Evolutionary conservation across 2,797 vertebrate species (phyloP), one percentile per base, ranked within the genome.

Genomic region (Acipenser ruthenus): DNA sequence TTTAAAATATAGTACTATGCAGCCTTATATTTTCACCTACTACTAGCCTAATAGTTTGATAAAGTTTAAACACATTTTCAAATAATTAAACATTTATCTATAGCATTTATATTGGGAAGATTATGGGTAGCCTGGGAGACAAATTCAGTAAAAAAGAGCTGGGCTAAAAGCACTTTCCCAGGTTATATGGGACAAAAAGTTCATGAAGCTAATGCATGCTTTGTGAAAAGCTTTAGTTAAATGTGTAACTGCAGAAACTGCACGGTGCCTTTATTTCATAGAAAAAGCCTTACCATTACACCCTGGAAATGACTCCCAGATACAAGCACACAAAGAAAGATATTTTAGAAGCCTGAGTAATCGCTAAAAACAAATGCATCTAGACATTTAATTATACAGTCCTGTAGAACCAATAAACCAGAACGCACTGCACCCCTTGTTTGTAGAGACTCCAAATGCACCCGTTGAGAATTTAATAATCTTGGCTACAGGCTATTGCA

Each of bases 321-420:
- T 67, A 52, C 62, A 70, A 74, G 75, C 72, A 77, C 74, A 78
- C 74, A 78, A 12, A 23, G 8, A 63, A 49, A 56, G 55, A 8
- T 63, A 23, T 55, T 52, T 37, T 47, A 10, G 50, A 50, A 50
- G 60, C 15, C 47, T 63, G 47, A 70, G 12, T n/a, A 52, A 62
- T 50, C 58, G 49, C 60, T 49, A 49, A 58, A 49, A 67, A 47
- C 62, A 60, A 50, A 13, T 62, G 51, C 37, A 62, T 10, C 15
- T 50, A 50, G 49, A 49, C 15, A 58, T 62, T 13, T 8, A 62
- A 47, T n/a, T 15, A 65, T 48, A 60, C 66, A 63, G 63, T 51
- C 65, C 67, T 60, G 67, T 65, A 59, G 51, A 50, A 65, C 62
- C 61, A 49, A 13, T 65, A 55, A 60, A 65, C 53, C 61, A 64